Evolutionary conservation across 1,140 invertebrate species (phyloP), one percentile per base, ranked within the genome.

Genomic region (Meteorus sp.): DNA sequence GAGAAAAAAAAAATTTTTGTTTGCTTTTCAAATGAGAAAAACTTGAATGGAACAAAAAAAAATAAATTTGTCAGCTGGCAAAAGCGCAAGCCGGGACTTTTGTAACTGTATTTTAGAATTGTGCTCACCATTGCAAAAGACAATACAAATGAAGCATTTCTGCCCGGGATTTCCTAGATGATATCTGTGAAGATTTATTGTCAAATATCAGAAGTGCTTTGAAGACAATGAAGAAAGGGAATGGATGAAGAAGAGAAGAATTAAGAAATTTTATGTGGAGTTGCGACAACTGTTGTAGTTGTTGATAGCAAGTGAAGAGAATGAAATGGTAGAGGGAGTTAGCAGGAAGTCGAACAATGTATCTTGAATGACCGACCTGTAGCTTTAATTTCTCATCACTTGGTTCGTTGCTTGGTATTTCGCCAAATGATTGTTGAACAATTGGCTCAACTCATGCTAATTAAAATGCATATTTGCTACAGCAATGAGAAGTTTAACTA

Each of bases 1-100:
- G n/a, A n/a, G n/a, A n/a, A n/a, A n/a, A n/a, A n/a, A n/a, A n/a
- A n/a, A n/a, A n/a, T n/a, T n/a, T n/a, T n/a, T n/a, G n/a, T n/a
- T n/a, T 29, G 4, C 27, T 5, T 29, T 29, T 29, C 27, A 4
- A 29, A 29, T 9, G 9, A 29, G 9, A 29, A 29, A 9, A 29
- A 29, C n/a, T n/a, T n/a, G n/a, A 9, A 29, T 9, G 27, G 9
- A 29, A 29, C 9, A 41, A 41, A 11, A 41, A 17, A 41, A n/a
- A 8, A 44, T 19, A 44, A 44, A 44, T 22, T 3, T 7, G 27
- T 19, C 41, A 13, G 9, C 22, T 57, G 55, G 55, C 55, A 57
- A 43, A 23, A 17, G 31, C 22, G 23, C 53, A 55, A 44, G 22
- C 33, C 22, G 31, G 44, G 44, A 9, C n/a, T 31, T 19, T 25